Evolutionary conservation across 2,888 invertebrate species (phyloP).

Genomic region (Cephus nigrinus): DNA sequence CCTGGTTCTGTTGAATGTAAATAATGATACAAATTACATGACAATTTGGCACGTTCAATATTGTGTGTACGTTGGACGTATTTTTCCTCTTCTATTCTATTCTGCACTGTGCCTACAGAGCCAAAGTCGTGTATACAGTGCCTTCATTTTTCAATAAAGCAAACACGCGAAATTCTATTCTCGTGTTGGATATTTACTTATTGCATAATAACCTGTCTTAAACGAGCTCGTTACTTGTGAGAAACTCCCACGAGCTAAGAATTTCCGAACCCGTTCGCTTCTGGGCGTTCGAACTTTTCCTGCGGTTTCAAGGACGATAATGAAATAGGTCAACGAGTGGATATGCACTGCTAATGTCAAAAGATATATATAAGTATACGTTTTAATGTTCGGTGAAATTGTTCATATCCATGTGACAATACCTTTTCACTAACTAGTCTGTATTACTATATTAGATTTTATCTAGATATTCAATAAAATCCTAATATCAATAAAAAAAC

Average conservation of each 20-base stretch:
- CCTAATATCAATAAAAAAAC: not conserved
- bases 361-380: not conserved
- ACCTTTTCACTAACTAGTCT: not conserved
- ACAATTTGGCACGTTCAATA: not conserved
- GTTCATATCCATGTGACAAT: not conserved
- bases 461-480: not conserved
- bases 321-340: conserved; percentile 20
- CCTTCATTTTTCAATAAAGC: not conserved
- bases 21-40: not conserved
- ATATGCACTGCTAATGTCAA: not conserved
- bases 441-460: not conserved
- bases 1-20: not conserved
- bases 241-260: not conserved
- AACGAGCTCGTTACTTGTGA: not conserved
- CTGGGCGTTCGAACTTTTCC: conserved; percentile 47
- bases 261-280: conserved; percentile 41
- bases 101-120: not conserved
- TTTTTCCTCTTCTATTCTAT: not conserved
- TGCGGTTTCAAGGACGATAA: conserved; percentile 32
- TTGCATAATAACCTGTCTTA: not conserved
- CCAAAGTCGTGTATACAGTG: not conserved
- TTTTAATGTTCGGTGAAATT: not conserved
- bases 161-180: not conserved
- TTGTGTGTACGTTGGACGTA: not conserved
- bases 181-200: not conserved